Evolutionary conservation across 2,888 invertebrate genomes (phyloP).

Genomic region (Pyrocoelia pectoralis): DNA sequence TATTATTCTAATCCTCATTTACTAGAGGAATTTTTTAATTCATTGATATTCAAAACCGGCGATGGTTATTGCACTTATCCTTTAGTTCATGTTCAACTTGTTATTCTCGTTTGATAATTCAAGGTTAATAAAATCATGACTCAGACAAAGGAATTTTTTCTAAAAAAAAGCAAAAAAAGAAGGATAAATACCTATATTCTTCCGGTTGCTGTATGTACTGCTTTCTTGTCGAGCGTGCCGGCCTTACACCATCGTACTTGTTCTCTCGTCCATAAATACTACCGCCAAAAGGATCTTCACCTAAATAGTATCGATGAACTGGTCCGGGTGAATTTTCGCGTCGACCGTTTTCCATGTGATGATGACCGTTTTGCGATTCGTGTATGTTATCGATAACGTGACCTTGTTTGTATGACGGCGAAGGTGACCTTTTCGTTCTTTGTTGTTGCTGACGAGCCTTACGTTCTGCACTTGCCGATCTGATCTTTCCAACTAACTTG

Average conservation of each 20-base stretch:
- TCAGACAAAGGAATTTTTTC: slow-evolving; percentile 10
- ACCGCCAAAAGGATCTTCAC: slow-evolving; percentile 85
- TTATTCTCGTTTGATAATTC: slow-evolving; percentile 17
- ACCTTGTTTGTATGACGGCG: slow-evolving; percentile 65
- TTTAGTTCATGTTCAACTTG: slow-evolving; percentile 12
- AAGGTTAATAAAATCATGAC: slow-evolving; percentile 21
- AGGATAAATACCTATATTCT: slow-evolving; percentile 60
- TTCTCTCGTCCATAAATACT: slow-evolving; percentile 86
- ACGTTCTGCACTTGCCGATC: slow-evolving; percentile 76
- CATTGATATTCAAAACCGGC: not conserved
- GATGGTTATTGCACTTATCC: not conserved
- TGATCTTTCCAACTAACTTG: slow-evolving; percentile 82
- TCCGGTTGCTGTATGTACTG: slow-evolving; percentile 46
- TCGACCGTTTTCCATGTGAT: slow-evolving; percentile 46
- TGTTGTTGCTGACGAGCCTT: slow-evolving; percentile 65
- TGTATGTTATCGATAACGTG: slow-evolving; percentile 65
- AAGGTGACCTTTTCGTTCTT: slow-evolving; percentile 67
- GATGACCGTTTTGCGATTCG: slow-evolving; percentile 40
- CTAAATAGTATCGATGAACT: slow-evolving; percentile 82
- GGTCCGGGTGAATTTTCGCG: slow-evolving; percentile 62
- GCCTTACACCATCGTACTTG: slow-evolving; percentile 76
- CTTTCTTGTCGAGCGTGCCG: slow-evolving; percentile 53
- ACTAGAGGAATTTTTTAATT: too few relatives aligned
- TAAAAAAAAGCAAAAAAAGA: slow-evolving; percentile 3
- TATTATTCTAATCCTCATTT: not conserved